These are phyloP conservation scores for Ia io DNA, from an alignment of 2,113 vertebrate genomes.

Conservation along the genomic window DNA sequence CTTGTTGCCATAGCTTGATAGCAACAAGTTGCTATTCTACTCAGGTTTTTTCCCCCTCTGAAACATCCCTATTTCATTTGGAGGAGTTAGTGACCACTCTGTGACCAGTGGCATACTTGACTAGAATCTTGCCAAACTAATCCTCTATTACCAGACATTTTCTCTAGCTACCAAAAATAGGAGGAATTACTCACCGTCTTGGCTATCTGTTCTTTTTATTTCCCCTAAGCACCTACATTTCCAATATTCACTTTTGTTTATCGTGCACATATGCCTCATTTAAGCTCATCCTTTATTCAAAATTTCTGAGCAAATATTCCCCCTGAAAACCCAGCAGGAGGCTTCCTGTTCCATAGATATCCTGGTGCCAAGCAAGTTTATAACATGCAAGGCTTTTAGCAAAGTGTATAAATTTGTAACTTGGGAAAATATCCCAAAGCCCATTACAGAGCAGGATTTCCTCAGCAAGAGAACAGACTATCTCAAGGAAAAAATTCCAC, in stretches of 20 bases:
- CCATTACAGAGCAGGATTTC: conserved; percentile 28
- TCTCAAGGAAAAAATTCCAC: conserved; percentile 11
- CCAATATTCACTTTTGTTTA: conserved; percentile 49
- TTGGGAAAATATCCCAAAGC: conserved; percentile 43
- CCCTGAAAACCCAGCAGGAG: conserved; percentile 36
- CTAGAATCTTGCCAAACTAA: background rate
- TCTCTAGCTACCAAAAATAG: background rate
- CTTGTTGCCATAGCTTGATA: background rate
- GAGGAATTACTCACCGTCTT: background rate
- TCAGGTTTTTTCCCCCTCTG: background rate
- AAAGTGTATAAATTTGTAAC: conserved; percentile 20
- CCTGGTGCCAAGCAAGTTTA: background rate
- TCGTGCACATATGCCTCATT: conserved; percentile 35
- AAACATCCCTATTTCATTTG: background rate
- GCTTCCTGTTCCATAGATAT: conserved; percentile 20
- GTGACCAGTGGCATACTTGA: background rate
- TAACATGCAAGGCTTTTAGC: conserved; percentile 17
- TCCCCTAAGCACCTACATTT: background rate
- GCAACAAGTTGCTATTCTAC: background rate
- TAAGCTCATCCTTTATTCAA: conserved; percentile 46
- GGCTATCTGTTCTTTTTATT: conserved; percentile 20
- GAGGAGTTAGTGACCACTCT: background rate
- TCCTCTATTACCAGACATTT: background rate
- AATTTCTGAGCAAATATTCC: conserved; percentile 57
- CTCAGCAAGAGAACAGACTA: conserved; percentile 9